Evolutionary conservation across 1,140 invertebrate species (phyloP).

Genomic region (Rhopalosiphum padi): DNA sequence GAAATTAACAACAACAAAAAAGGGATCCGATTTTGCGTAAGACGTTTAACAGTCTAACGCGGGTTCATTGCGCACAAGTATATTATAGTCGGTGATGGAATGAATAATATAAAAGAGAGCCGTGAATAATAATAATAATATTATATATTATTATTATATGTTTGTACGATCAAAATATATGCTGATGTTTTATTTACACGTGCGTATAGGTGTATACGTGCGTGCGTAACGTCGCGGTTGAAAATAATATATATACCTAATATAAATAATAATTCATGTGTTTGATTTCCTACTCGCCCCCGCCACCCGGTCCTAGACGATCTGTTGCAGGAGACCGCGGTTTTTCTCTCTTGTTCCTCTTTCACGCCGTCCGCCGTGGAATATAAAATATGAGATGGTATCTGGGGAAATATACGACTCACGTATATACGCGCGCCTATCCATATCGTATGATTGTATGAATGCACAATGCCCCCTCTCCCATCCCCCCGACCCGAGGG

Average conservation of each 20-base stretch:
- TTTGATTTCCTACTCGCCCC: background rate
- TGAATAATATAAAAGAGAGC: background rate
- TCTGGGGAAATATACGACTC: slow-evolving; percentile 57
- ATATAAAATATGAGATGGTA: slow-evolving; percentile 58
- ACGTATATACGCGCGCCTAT: slow-evolving; percentile 23
- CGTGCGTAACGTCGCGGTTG: background rate
- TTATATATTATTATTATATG: too few relatives aligned
- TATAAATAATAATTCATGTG: slow-evolving; percentile 16
- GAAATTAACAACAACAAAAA: background rate
- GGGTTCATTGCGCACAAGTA: background rate
- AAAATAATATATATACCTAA: too few relatives aligned
- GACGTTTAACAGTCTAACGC: background rate
- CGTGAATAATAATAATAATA: background rate
- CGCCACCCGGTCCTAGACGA: background rate
- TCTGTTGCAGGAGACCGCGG: background rate
- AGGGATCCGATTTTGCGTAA: background rate
- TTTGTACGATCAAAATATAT: background rate
- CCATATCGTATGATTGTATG: slow-evolving; percentile 55
- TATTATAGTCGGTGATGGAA: background rate
- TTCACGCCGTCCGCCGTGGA: background rate
- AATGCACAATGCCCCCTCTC: slow-evolving; percentile 41
- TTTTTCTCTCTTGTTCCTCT: background rate
- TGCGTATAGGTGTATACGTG: background rate
- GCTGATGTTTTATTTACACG: background rate
- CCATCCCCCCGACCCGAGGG: background rate